phyloP scores from a whole-genome alignment of 1,140 invertebrate genomes.

The Bombus waltoni region DNA sequence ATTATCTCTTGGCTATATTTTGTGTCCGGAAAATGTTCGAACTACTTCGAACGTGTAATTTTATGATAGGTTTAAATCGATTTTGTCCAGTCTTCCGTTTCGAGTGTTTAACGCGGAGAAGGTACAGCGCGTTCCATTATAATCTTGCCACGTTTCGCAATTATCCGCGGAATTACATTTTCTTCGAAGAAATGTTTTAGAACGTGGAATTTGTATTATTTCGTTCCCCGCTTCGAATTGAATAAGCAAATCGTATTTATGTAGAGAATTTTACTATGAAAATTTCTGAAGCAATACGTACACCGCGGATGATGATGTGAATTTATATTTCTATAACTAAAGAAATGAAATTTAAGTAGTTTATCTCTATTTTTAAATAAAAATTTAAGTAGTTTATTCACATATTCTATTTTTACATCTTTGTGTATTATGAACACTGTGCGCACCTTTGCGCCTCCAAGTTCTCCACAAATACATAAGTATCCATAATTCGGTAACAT shows the following conservation, averaged over 20 bases:
- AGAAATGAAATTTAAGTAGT: too few species aligned
- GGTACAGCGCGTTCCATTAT: background rate
- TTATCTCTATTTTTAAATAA: too few species aligned
- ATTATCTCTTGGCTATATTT: too few species aligned
- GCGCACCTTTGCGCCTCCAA: too few species aligned
- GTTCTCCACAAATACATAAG: too few species aligned
- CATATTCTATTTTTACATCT: background rate
- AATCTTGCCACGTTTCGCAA: background rate
- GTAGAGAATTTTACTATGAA: background rate
- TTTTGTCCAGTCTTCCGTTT: background rate
- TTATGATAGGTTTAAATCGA: too few species aligned
- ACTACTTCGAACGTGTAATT: too few species aligned
- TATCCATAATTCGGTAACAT: too few species aligned
- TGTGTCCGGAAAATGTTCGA: too few species aligned
- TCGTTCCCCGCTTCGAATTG: background rate
- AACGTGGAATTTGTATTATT: background rate
- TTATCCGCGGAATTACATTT: background rate
- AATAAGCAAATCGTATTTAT: background rate
- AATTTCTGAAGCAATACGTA: too few species aligned
- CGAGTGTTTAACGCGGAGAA: background rate
- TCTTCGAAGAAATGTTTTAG: background rate
- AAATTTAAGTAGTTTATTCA: background rate
- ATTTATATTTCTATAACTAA: too few species aligned
- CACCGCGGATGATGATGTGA: too few species aligned
- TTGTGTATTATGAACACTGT: background rate